Evolutionary conservation across 2,113 vertebrate species (phyloP).

Genomic region (Cryptotis parvus): DNA sequence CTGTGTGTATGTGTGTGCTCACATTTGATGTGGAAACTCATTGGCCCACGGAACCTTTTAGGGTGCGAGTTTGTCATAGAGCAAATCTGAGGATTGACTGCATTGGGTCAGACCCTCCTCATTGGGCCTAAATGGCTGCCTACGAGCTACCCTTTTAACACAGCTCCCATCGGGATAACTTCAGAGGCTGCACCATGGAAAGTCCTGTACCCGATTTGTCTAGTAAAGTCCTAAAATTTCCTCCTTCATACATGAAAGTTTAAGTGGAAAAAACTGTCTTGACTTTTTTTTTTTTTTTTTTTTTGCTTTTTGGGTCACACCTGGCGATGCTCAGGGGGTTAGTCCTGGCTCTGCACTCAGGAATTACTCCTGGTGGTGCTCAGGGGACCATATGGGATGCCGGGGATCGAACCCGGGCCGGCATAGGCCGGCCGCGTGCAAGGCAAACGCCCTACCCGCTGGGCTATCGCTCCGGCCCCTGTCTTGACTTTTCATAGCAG

Average conservation of each 20-base stretch:
- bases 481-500: neutral
- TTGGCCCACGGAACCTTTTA: neutral
- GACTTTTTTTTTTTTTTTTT: neutral
- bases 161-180: neutral
- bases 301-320: too few species aligned
- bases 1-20: neutral
- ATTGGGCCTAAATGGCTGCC: neutral
- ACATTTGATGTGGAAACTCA: constrained; percentile 30
- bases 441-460: too few species aligned
- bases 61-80: neutral
- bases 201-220: neutral
- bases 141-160: neutral
- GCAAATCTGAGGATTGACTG: neutral
- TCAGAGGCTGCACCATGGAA: neutral
- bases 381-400: too few species aligned
- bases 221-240: neutral
- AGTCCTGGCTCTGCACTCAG: too few species aligned
- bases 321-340: too few species aligned
- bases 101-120: neutral
- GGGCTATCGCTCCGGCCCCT: neutral
- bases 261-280: neutral
- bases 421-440: too few species aligned
- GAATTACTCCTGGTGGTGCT: too few species aligned
- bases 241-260: neutral
- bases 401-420: too few species aligned